Conservation (phyloP, 2,113 vertebrate genomes). For the Lophotis ruficrista region DNA sequence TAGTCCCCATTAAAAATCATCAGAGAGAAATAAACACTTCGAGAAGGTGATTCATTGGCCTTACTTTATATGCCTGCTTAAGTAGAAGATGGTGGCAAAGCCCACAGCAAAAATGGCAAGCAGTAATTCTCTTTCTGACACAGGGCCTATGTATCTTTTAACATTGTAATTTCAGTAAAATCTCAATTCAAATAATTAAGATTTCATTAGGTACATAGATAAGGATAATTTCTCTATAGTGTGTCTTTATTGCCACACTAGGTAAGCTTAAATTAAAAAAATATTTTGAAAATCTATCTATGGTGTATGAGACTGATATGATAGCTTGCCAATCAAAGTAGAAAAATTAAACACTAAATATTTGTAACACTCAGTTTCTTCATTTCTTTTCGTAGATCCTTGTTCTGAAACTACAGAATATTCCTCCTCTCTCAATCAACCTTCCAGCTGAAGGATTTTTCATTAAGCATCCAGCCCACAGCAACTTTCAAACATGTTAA, state of each 20-base stretch:
- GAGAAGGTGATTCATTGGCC: background rate
- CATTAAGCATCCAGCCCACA: background rate
- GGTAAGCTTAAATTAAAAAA: background rate
- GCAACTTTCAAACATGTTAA: background rate
- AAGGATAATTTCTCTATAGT: background rate
- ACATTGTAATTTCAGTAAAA: background rate
- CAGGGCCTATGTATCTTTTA: background rate
- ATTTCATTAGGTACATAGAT: background rate
- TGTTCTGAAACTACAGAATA: background rate
- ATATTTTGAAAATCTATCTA: background rate
- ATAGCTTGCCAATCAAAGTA: background rate
- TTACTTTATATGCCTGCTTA: background rate
- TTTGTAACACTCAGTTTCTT: background rate
- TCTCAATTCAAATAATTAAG: background rate
- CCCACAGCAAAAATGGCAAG: background rate
- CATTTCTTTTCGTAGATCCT: background rate
- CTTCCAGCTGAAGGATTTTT: background rate
- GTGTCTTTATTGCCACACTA: background rate
- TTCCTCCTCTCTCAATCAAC: background rate
- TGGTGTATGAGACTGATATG: background rate
- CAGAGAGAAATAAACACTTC: background rate
- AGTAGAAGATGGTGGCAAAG: background rate
- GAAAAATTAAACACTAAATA: background rate
- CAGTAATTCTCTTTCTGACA: background rate
- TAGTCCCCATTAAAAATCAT: background rate